Evolutionary conservation across 2,113 vertebrate genomes (phyloP).

Genomic region (Callospermophilus lateralis): DNA sequence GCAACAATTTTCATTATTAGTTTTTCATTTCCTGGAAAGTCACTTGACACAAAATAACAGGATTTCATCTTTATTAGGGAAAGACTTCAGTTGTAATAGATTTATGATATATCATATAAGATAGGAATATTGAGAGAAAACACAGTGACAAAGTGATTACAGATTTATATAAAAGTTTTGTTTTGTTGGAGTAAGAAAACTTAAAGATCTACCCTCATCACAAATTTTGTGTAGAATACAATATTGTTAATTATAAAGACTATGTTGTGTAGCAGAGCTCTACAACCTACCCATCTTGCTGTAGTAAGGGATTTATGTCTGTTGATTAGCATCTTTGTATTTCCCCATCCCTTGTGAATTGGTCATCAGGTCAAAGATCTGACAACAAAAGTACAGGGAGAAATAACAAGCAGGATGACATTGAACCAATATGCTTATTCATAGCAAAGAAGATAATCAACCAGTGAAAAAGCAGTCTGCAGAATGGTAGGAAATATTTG

Average conservation of each 20-base stretch:
- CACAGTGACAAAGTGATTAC: background rate
- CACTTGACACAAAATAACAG: slow-evolving; percentile 1
- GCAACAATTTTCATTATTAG: slow-evolving; percentile 46
- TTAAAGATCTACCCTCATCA: background rate
- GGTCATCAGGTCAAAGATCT: background rate
- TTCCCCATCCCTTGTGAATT: background rate
- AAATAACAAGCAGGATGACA: background rate
- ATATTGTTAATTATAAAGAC: background rate
- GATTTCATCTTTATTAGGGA: slow-evolving; percentile 44
- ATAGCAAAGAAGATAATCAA: background rate
- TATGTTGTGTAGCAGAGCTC: background rate
- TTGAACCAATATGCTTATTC: background rate
- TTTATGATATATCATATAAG: background rate
- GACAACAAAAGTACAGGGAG: background rate
- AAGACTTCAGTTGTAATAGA: background rate
- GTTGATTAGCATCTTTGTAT: background rate
- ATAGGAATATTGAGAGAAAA: background rate
- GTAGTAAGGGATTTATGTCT: background rate
- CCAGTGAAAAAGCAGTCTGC: background rate
- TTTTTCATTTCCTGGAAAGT: slow-evolving; percentile 54
- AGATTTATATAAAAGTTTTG: background rate
- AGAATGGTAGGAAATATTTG: background rate
- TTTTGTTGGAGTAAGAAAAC: background rate
- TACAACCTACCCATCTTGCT: background rate
- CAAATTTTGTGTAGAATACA: background rate